Conservation (phyloP, 2,113 vertebrate species). For the Aptenodytes patagonicus region DNA sequence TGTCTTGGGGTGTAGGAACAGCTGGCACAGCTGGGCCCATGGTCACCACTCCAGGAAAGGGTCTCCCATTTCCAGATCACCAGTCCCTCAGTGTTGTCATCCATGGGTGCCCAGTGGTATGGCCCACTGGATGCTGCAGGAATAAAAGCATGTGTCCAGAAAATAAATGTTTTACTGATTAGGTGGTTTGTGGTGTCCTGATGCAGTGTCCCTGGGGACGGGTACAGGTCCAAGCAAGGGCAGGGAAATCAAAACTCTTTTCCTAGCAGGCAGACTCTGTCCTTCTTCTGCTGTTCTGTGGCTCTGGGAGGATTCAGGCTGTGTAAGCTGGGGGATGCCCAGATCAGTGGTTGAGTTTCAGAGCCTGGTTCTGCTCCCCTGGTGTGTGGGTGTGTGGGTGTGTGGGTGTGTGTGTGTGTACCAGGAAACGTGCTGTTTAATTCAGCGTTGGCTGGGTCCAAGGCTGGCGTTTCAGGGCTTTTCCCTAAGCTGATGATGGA, state of each 20-base stretch:
- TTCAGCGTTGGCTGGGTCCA: not conserved
- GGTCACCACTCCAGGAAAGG: fast-evolving
- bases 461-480: not conserved
- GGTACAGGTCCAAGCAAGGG: not conserved
- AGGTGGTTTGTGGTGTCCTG: not conserved
- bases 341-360: not conserved
- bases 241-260: not conserved
- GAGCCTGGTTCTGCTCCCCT: not conserved
- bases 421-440: not conserved
- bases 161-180: not conserved
- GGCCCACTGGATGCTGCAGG: not conserved
- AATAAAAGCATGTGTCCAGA: not conserved
- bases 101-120: not conserved
- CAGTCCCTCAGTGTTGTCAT: not conserved
- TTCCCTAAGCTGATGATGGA: not conserved
- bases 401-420: not conserved
- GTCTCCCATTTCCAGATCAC: not conserved
- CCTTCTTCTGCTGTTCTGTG: not conserved
- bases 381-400: not conserved
- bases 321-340: not conserved
- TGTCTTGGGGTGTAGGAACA: not conserved
- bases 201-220: not conserved
- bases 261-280: not conserved
- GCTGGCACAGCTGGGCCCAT: not conserved
- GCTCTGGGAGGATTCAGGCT: not conserved